Percentiles rank a stretch among this genome's conserved stretches.
phyloP scores from a whole-genome alignment of 1,140 invertebrate species.

The Acyrthosiphon pisum region DNA sequence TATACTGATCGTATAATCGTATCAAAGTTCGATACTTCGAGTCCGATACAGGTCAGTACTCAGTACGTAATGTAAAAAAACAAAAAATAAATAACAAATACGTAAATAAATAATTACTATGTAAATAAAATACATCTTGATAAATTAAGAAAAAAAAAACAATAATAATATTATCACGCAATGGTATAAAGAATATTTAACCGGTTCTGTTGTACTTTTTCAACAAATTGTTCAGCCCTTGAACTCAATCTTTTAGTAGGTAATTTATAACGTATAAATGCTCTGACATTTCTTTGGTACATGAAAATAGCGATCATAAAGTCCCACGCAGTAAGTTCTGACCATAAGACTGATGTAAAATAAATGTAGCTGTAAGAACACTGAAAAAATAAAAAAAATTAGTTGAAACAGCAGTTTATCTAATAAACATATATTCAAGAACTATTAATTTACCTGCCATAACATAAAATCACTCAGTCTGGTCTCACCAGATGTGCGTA shows the following conservation, averaged over 20 bases:
- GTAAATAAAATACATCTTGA: constrained; percentile 12
- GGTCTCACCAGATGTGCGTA: constrained; percentile 95
- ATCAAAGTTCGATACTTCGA: too few relatives aligned
- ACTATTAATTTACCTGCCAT: constrained; percentile 80
- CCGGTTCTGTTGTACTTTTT: constrained; percentile 51
- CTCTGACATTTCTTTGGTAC: constrained; percentile 71
- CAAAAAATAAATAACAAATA: background rate
- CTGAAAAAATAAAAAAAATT: constrained; percentile 64
- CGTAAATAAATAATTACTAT: constrained; percentile 33
- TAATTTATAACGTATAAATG: background rate
- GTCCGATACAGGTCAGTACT: too few relatives aligned
- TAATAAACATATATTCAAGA: background rate
- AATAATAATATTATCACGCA: constrained; percentile 8
- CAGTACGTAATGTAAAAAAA: too few relatives aligned
- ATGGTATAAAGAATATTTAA: constrained; percentile 45
- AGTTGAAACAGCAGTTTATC: background rate
- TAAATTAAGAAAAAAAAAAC: constrained; percentile 26
- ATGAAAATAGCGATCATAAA: constrained; percentile 83
- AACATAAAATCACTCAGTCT: constrained; percentile 95
- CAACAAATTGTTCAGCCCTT: constrained; percentile 55
- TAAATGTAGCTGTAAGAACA: constrained; percentile 74
- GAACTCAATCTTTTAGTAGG: background rate
- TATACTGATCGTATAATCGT: too few relatives aligned
- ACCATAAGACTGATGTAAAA: constrained; percentile 88
- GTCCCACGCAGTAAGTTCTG: constrained; percentile 92